Percentiles rank a stretch among this genome's conserved stretches.
Conservation (phyloP, 2,888 invertebrate genomes). For the Epirrita christyi region DNA sequence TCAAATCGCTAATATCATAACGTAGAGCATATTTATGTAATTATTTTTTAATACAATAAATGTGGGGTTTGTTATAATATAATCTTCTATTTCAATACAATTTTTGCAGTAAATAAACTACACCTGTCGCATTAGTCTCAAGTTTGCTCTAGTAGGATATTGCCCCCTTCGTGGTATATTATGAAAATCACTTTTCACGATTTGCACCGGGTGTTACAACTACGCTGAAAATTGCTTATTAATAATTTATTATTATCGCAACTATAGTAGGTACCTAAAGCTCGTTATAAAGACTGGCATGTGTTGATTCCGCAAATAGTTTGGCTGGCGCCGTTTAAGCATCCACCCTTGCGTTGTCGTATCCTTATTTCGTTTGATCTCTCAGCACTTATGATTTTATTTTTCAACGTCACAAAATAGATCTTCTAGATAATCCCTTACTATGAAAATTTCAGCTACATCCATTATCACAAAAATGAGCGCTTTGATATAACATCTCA, state of each 20-base stretch:
- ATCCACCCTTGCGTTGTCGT: slow-evolving; percentile 37
- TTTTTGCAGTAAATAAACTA: slow-evolving; percentile 32
- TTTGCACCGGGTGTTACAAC: slow-evolving; percentile 23
- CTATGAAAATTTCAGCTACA: slow-evolving; percentile 30
- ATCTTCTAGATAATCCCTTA: slow-evolving; percentile 20
- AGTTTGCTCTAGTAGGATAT: slow-evolving; percentile 36
- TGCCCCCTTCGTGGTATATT: slow-evolving; percentile 31
- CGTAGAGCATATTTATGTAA: slow-evolving; percentile 18
- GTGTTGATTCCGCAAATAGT: slow-evolving; percentile 49
- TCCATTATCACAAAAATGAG: slow-evolving; percentile 37
- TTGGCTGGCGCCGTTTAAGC: slow-evolving; percentile 44
- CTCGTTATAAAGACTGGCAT: slow-evolving; percentile 27
- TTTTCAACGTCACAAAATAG: slow-evolving; percentile 26
- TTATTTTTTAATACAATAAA: not conserved
- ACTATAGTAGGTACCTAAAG: slow-evolving; percentile 28
- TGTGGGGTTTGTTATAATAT: slow-evolving; percentile 3
- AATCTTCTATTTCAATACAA: slow-evolving; percentile 31
- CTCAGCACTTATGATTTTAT: slow-evolving; percentile 20
- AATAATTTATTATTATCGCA: slow-evolving; percentile 12
- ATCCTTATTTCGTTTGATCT: slow-evolving; percentile 27
- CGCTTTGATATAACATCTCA: slow-evolving; percentile 33
- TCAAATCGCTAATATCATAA: slow-evolving; percentile 20
- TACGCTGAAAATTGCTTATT: slow-evolving; percentile 10
- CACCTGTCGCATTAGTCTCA: slow-evolving; percentile 35
- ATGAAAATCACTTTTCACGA: slow-evolving; percentile 31